A percentile compares a stretch with the other conserved stretches of the same genome.
Conservation (phyloP, 2,888 invertebrate species). For the Polydesmus complanatus region DNA sequence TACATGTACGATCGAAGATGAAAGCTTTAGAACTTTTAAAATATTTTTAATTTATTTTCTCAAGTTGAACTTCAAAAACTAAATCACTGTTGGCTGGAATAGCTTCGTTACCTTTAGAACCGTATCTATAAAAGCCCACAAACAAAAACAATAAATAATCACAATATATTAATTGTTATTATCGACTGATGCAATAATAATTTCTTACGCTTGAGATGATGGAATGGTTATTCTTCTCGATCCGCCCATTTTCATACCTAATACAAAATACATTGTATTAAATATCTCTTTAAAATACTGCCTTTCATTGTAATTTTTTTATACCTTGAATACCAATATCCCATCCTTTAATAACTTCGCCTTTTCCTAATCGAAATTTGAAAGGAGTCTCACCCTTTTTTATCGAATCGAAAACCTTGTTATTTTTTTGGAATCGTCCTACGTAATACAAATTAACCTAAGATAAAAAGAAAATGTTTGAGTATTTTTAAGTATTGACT, state of each 20-base stretch:
- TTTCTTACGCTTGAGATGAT: constrained; percentile 66
- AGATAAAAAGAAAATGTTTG: constrained; percentile 18
- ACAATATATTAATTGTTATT: too few relatives aligned
- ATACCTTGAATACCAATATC: constrained; percentile 65
- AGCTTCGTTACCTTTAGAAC: constrained; percentile 48
- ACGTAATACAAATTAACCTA: constrained; percentile 62
- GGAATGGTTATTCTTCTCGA: constrained; percentile 74
- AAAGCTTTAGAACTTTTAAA: too few relatives aligned
- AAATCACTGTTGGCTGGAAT: constrained; percentile 80
- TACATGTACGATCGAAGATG: too few relatives aligned
- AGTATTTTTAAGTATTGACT: neutral
- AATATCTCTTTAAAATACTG: neutral
- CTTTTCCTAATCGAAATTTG: constrained; percentile 65
- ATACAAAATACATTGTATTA: neutral
- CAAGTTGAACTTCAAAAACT: constrained; percentile 79
- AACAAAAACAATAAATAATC: too few relatives aligned
- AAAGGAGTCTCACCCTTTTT: constrained; percentile 62
- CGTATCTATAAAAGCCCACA: constrained; percentile 24
- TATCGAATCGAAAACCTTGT: constrained; percentile 69
- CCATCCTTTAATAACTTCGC: constrained; percentile 84
- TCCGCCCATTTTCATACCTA: constrained; percentile 79
- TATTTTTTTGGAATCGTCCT: constrained; percentile 59
- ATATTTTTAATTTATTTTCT: constrained; percentile 55
- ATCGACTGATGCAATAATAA: neutral
- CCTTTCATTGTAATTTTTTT: too few relatives aligned